Evolutionary conservation across 2,797 vertebrate genomes (phyloP).

Genomic region (Pangasius larnaudii): DNA sequence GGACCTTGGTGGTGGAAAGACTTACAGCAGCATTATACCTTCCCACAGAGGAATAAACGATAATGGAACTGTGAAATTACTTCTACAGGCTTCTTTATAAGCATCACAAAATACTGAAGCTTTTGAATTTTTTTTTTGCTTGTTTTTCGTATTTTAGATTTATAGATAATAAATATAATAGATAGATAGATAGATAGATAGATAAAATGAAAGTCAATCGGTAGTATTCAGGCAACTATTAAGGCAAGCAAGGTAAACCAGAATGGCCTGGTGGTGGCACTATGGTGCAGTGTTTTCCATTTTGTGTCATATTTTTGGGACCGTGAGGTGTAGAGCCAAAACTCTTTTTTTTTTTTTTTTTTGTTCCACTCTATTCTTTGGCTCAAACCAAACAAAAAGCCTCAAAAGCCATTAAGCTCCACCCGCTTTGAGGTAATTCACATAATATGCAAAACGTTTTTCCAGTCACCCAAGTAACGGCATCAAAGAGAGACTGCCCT

Average conservation of each 20-base stretch:
- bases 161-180: no score
- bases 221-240: background rate
- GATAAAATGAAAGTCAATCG: no score
- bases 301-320: background rate
- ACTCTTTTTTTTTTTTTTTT: no score
- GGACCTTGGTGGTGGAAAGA: background rate
- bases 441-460: background rate
- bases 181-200: no score
- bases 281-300: background rate
- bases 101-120: background rate
- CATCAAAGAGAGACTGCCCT: background rate
- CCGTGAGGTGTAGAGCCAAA: background rate
- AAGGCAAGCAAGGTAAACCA: background rate
- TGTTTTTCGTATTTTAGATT: background rate
- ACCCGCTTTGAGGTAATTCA: background rate
- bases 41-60: background rate
- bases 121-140: background rate
- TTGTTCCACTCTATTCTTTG: background rate
- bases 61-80: slow-evolving; percentile 4
- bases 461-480: background rate
- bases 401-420: background rate
- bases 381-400: background rate
- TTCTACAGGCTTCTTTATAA: background rate
- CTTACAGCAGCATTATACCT: slow-evolving; percentile 8
- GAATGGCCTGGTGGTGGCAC: background rate